Evolutionary conservation across 2,113 vertebrate genomes (phyloP), one percentile per base, ranked within the genome.

Genomic region (Symphodus melops): DNA sequence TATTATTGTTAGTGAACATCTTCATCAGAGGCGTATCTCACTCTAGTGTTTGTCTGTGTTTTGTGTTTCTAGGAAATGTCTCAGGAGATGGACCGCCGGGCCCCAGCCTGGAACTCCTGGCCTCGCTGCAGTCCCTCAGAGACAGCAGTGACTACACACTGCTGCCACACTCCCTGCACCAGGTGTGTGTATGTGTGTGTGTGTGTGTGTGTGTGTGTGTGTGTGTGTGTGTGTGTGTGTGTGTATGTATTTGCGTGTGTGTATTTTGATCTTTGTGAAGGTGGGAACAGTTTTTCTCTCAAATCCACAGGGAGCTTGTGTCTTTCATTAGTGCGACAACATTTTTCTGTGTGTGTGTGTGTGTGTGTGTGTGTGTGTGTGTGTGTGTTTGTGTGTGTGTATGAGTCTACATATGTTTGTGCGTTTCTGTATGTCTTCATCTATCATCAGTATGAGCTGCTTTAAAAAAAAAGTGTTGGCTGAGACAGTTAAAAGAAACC

Each of bases 151-250:
- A 98, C 91, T 95, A 95, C 76, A 95, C 95, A 67, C 91, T 96
- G 46, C 92, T 99, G 67, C 97, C 98, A 20, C 91, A 96, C 44
- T 96, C 94, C 60, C 94, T 99, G 75, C 97, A 99, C 89, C 96
- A 99, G 97, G 98, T 99, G 93, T 82, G 56, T 85, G 46, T 64
- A 2, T 73, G 28, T 66, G 41, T 77, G 44, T 66, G 60, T 60
- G 9, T 61, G 53, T 56, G 28, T 14, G 48, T 41, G 20, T 23
- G 53, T 72, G 56, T 25, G 28, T 60, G 51, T 54, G 28, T 33
- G 3, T 33, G 28, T 33, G 28, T 73, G 28, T 66, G 41, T 77
- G 44, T 66, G 60, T 60, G 9, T 61, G 28, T 60, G 51, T 54
- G 28, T 33, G 3, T 33, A 5, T 33, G 28, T 73, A 23, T 66